Evolutionary conservation across 1,140 invertebrate genomes (phyloP), one percentile per base, ranked within the genome.

Genomic region (Cephus cinctus): DNA sequence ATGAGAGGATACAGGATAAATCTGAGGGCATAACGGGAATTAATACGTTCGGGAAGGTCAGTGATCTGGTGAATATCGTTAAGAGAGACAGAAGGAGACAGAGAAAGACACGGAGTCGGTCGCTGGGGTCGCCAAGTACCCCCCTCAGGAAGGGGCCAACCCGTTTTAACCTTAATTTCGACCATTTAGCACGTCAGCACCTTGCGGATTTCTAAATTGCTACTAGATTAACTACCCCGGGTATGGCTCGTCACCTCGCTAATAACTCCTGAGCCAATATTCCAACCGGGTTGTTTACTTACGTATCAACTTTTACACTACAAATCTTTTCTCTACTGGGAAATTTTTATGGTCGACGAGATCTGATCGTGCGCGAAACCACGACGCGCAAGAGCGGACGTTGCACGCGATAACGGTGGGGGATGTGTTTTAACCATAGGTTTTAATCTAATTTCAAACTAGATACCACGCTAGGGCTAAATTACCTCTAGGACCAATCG

Each of bases 241-340:
- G 8, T 9, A 18, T 3, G 22, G 22, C n/a, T n/a, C n/a, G n/a
- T n/a, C n/a, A n/a, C n/a, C n/a, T n/a, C n/a, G 18, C n/a, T 16
- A 18, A 30, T 3, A 9, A 23, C 8, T 11, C 11, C 11, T 9
- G 27, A 12, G 25, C 6, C 8, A 5, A 4, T 5, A 27, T 43
- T 19, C 12, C 22, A 21, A 22, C 34, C 4, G 19, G 27, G 43
- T 44, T 51, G 49, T 51, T 51, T 51, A 51, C 49, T 51, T 51
- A 51, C 49, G 49, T 51, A 38, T 51, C 43, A 51, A 51, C 61
- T 65, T 56, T 57, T 63, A 52, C 63, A 63, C 63, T 59, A 64
- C 56, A 60, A 65, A 61, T 55, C 57, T 65, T 63, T 60, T 57
- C 59, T 57, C 40, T 57, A 65, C 63, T 65, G 61, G 61, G 56